phyloP scores from a whole-genome alignment of 1,140 invertebrate species.

The Oscheius sp. region DNA sequence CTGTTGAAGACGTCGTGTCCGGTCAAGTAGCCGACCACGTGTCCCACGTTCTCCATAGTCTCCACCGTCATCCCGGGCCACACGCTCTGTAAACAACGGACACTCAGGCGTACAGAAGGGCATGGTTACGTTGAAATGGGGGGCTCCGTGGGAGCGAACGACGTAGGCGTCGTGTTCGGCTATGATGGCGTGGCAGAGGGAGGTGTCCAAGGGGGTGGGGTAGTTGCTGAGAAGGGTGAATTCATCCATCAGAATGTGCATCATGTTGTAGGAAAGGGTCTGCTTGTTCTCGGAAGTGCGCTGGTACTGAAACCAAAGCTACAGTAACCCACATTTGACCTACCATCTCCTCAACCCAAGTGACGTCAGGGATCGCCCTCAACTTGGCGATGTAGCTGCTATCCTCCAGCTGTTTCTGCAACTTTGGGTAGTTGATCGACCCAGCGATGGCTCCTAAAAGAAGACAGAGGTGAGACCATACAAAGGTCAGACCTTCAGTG shows the following conservation, averaged over 20 bases:
- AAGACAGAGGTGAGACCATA: neutral
- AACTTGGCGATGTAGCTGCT: constrained; percentile 62
- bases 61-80: constrained; percentile 64
- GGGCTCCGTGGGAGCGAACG: constrained; percentile 70
- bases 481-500: constrained; percentile 64
- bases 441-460: constrained; percentile 75
- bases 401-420: constrained; percentile 85
- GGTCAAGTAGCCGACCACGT: constrained; percentile 71
- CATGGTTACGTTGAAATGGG: neutral
- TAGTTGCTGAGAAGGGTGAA: constrained; percentile 94
- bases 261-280: constrained; percentile 65
- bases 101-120: neutral
- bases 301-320: neutral
- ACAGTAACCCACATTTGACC: too few relatives aligned
- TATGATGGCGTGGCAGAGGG: constrained; percentile 79
- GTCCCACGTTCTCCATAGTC: constrained; percentile 19
- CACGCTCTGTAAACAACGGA: constrained; percentile 39
- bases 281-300: neutral
- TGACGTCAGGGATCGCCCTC: constrained; percentile 43
- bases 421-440: constrained; percentile 86
- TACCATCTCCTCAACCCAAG: constrained; percentile 46
- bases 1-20: constrained; percentile 83
- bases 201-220: constrained; percentile 76
- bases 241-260: constrained; percentile 97
- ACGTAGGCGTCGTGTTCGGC: constrained; percentile 86